A percentile compares a stretch with the other conserved stretches of the same genome.
Evolutionary conservation across 2,888 invertebrate genomes (phyloP).

Genomic region (Tanytarsus gracilentus): DNA sequence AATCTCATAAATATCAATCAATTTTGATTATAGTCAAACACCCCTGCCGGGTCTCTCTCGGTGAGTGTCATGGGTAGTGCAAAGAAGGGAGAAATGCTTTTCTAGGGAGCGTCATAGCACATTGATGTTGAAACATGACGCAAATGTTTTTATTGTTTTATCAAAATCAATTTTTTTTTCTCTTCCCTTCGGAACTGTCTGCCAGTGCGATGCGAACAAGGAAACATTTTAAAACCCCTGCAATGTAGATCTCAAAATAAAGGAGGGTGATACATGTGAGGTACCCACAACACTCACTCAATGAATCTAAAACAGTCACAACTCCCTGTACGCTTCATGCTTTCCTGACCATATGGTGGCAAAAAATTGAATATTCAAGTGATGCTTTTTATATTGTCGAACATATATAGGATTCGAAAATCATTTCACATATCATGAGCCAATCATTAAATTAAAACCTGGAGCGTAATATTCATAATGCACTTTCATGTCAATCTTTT

Average conservation of each 20-base stretch:
- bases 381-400: too few species aligned
- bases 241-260: background rate
- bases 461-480: slow-evolving; percentile 17
- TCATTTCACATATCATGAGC: background rate
- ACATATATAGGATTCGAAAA: too few species aligned
- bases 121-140: slow-evolving; percentile 6
- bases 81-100: slow-evolving; percentile 10
- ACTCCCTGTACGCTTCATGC: too few species aligned
- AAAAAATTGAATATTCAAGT: too few species aligned
- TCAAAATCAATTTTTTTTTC: slow-evolving; percentile 6
- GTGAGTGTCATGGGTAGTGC: background rate
- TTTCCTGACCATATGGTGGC: slow-evolving; percentile 5
- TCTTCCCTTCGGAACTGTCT: background rate
- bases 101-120: slow-evolving; percentile 5
- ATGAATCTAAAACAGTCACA: too few species aligned
- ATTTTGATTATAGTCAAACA: slow-evolving; percentile 27
- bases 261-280: too few species aligned
- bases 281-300: too few species aligned
- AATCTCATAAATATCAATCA: slow-evolving; percentile 29
- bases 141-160: slow-evolving; percentile 25
- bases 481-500: slow-evolving; percentile 5
- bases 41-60: background rate
- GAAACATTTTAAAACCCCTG: slow-evolving; percentile 15
- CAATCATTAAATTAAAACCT: slow-evolving; percentile 5
- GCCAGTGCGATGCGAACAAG: too few species aligned